Evolutionary conservation across 1,140 invertebrate species (phyloP), one percentile per base, ranked within the genome.

Genomic region (Drosophila tristis): DNA sequence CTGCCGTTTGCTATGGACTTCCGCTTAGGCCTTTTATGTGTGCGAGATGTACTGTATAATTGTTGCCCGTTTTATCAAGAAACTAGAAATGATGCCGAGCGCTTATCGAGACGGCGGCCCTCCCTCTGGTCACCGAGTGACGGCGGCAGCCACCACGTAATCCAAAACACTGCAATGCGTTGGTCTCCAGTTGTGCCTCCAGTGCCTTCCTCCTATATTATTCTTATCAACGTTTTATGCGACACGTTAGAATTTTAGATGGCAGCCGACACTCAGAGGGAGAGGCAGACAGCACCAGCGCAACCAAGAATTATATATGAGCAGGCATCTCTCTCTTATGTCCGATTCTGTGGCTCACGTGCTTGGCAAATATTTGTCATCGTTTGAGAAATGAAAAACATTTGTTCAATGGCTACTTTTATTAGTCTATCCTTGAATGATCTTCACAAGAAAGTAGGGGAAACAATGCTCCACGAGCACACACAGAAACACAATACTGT

Each of bases 31-130:
- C 29, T 51, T 55, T 35, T 45, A n/a, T 39, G 4, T 29, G 26
- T 13, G 2, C 9, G 4, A 4, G 35, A 39, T 39, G 35, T 13
- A 13, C 35, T 66, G 31, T 44, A 25, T 45, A 43, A 65, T 48
- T 66, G 43, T 67, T 48, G 45, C n/a, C 3, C 7, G 11, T 64
- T 64, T 78, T 81, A 81, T 78, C 74, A 51, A 31, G 9, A 55
- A 48, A 57, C 57, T 48, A 42, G 26, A 73, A 82, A 51, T 63
- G 57, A 63, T 82, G 68, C 65, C 74, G 43, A 50, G 79, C 35
- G 35, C 68, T 80, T 81, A 81, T 80, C 78, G 25, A 42, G 25
- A 5, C 6, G 35, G 7, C 60, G 23, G 8, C 31, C 31, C 9
- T 35, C 8, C 9, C 31, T 31, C 29, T 31, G 7, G 7, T 7